phyloP scores from a whole-genome alignment of 2,888 invertebrate species.

The Plebejus anna region DNA sequence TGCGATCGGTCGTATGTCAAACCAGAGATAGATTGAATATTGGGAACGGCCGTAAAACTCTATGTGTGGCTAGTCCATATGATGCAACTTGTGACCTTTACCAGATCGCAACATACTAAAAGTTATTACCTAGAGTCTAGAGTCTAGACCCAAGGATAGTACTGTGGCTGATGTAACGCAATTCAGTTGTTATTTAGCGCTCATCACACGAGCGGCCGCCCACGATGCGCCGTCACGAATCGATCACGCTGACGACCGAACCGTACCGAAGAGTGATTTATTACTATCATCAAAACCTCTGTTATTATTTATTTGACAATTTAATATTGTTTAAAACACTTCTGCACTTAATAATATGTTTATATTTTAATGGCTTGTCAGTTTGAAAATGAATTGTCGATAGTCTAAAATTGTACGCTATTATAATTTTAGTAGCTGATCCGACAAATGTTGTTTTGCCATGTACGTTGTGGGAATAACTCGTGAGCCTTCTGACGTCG shows the following conservation, averaged over 20 bases:
- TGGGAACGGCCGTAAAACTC: neutral
- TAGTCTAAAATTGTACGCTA: neutral
- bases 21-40: too few species aligned
- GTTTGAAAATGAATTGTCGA: neutral
- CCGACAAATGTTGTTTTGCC: neutral
- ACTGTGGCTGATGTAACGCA: neutral
- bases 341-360: neutral
- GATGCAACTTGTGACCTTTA: neutral
- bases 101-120: neutral
- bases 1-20: too few species aligned
- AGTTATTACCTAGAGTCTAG: neutral
- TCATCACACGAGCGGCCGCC: neutral
- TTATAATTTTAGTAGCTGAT: neutral
- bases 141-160: neutral
- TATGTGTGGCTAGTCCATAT: neutral
- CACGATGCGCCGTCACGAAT: neutral
- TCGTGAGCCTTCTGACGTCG: too few species aligned
- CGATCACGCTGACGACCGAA: neutral
- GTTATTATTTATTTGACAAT: constrained; percentile 10
- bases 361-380: neutral
- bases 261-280: neutral
- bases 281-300: neutral
- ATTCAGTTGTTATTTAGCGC: neutral
- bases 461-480: too few species aligned
- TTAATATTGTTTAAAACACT: neutral